Conservation (phyloP, 2,888 invertebrate genomes). For the Ceriagrion tenellum region DNA sequence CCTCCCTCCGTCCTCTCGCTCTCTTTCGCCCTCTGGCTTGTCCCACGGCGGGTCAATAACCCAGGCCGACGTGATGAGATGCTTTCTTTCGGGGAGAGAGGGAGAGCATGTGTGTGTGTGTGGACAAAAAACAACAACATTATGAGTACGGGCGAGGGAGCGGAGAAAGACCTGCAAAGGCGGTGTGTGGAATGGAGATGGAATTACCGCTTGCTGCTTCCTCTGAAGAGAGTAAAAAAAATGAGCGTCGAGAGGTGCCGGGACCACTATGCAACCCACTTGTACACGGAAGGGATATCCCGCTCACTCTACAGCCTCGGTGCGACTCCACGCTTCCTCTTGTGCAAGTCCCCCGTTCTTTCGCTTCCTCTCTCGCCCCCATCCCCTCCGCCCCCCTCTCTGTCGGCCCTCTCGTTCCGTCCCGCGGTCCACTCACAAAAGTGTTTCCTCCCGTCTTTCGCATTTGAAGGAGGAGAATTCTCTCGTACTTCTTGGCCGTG, state of each 20-base stretch:
- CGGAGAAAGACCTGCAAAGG: constrained; percentile 10
- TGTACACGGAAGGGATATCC: background rate
- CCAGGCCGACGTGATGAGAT: constrained; percentile 52
- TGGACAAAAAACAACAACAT: background rate
- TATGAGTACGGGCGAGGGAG: background rate
- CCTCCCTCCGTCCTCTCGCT: background rate
- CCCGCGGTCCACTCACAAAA: background rate
- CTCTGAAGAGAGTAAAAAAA: background rate
- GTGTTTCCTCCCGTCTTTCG: background rate
- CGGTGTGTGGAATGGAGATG: constrained; percentile 34
- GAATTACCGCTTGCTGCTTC: constrained; percentile 31
- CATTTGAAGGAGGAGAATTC: background rate
- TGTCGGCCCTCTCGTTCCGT: background rate
- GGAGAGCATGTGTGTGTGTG: background rate
- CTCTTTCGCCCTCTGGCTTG: background rate
- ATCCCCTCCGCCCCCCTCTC: background rate
- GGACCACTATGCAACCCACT: constrained; percentile 30
- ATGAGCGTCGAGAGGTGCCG: constrained; percentile 24
- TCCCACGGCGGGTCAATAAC: constrained; percentile 54
- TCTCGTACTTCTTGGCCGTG: constrained; percentile 37
- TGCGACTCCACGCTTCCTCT: too few relatives aligned
- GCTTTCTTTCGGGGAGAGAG: constrained; percentile 11
- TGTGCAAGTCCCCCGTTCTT: background rate
- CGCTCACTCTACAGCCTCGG: too few relatives aligned
- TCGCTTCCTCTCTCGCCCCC: background rate